Evolutionary conservation across 2,888 invertebrate species (phyloP).

Genomic region (Drosophila villosipedis): DNA sequence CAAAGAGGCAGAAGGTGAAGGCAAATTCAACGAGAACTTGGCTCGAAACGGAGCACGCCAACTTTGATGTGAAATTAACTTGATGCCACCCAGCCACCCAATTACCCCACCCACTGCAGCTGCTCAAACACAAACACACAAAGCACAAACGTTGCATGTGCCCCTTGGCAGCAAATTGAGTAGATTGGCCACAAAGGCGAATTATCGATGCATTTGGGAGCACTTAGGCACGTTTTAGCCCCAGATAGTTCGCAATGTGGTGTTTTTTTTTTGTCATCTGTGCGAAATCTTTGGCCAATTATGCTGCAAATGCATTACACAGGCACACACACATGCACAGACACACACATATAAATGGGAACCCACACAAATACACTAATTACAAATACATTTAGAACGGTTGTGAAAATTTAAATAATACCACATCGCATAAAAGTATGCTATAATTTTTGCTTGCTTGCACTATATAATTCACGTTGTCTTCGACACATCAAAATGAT

Average conservation of each 20-base stretch:
- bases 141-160: slow-evolving; percentile 21
- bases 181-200: slow-evolving; percentile 74
- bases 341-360: background rate
- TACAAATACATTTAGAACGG: background rate
- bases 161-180: slow-evolving; percentile 50
- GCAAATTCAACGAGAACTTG: slow-evolving; percentile 12
- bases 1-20: background rate
- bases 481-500: background rate
- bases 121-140: slow-evolving; percentile 13
- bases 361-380: background rate
- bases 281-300: slow-evolving; percentile 27
- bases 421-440: slow-evolving; percentile 34
- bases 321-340: slow-evolving; percentile 2
- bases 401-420: background rate
- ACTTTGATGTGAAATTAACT: slow-evolving; percentile 56
- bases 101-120: slow-evolving; percentile 25
- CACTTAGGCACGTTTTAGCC: slow-evolving; percentile 74
- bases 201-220: slow-evolving; percentile 78
- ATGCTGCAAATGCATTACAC: slow-evolving; percentile 35
- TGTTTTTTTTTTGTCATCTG: slow-evolving; percentile 23
- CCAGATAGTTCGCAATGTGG: slow-evolving; percentile 21
- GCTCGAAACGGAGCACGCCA: slow-evolving; percentile 51
- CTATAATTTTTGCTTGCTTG: slow-evolving; percentile 18
- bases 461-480: background rate
- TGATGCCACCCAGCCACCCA: slow-evolving; percentile 22